These are phyloP conservation scores for Patiria pectinifera DNA, from an alignment of 53 echinoderm and acorn worm genomes.

Conservation along the genomic window DNA sequence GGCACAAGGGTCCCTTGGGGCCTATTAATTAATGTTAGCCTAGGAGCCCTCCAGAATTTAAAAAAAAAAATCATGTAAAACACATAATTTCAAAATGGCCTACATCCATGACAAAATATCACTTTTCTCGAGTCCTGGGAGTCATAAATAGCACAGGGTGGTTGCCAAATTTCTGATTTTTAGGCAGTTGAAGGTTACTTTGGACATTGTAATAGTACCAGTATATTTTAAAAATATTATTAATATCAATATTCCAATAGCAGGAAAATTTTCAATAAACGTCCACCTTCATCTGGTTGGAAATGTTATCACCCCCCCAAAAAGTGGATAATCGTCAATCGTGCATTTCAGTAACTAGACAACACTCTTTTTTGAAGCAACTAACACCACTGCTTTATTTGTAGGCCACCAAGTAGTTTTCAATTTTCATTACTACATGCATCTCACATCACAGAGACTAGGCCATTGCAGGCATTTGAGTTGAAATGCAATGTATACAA, in stretches of 20 bases:
- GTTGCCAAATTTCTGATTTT: background rate
- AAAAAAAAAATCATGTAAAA: background rate
- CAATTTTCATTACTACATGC: background rate
- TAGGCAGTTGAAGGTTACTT: background rate
- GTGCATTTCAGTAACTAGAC: background rate
- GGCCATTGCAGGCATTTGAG: too few relatives aligned
- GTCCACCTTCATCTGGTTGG: too few relatives aligned
- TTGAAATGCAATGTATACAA: too few relatives aligned
- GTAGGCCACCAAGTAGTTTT: constrained; percentile 1
- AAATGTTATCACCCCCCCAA: too few relatives aligned
- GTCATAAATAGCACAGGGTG: background rate
- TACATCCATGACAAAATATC: constrained; percentile 5
- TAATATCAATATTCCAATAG: too few relatives aligned
- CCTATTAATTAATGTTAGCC: background rate
- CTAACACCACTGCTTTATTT: constrained; percentile 6
- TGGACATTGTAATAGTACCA: background rate
- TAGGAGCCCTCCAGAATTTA: constrained; percentile 16
- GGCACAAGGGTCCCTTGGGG: constrained; percentile 10
- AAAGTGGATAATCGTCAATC: background rate
- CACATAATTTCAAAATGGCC: constrained; percentile 26
- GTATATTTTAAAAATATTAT: background rate
- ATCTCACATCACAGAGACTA: too few relatives aligned
- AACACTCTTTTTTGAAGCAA: background rate
- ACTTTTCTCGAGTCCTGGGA: background rate
- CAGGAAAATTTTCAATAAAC: too few relatives aligned